Conservation (phyloP, 2,797 vertebrate genomes). For the Poliocrania exsul region DNA sequence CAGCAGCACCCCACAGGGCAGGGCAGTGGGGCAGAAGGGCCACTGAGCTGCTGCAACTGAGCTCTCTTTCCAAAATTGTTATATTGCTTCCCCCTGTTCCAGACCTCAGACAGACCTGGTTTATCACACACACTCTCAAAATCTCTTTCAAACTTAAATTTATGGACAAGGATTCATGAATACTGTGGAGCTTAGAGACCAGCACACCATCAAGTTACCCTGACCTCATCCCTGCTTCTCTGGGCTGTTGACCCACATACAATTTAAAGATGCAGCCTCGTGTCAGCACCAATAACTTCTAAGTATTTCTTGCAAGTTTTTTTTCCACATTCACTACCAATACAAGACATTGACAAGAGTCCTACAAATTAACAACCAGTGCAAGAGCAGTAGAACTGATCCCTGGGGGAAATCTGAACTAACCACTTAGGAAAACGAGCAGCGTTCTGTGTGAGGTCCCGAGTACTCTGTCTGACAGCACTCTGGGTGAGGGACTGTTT, state of each 20-base stretch:
- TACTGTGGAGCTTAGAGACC: background rate
- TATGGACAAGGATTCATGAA: background rate
- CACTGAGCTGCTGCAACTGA: background rate
- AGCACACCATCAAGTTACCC: background rate
- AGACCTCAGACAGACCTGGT: background rate
- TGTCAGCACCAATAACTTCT: background rate
- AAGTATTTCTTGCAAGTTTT: background rate
- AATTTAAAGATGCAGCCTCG: background rate
- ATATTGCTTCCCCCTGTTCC: background rate
- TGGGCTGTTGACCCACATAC: background rate
- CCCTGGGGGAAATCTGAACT: background rate
- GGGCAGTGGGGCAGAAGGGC: background rate
- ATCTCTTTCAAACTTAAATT: background rate
- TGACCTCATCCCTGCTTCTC: background rate
- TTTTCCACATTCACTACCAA: background rate
- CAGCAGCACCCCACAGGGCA: background rate
- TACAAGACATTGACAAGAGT: background rate
- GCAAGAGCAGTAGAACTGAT: background rate
- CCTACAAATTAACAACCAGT: background rate
- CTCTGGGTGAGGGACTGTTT: background rate
- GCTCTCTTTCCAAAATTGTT: background rate
- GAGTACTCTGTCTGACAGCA: background rate
- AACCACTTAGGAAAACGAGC: background rate
- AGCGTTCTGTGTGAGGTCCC: background rate
- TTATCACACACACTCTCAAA: background rate